A percentile compares a stretch with the other conserved stretches of the same genome.
Conservation (phyloP, 2,797 vertebrate species). For the Coregonus suidteri region DNA sequence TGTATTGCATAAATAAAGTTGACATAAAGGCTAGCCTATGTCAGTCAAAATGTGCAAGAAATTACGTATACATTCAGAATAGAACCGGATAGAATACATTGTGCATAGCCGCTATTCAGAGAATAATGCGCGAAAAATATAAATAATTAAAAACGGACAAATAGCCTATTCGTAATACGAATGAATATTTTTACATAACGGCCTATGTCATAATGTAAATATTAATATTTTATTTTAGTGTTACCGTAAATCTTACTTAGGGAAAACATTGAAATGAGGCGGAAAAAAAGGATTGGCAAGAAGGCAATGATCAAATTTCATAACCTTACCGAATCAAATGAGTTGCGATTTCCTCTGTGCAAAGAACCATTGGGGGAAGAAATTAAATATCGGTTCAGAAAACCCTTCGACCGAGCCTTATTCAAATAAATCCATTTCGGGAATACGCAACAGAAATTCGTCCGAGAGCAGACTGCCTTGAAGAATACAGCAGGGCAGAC, state of each 20-base stretch:
- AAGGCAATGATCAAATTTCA: constrained; percentile 32
- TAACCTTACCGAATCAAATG: constrained; percentile 69
- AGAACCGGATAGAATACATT: background rate
- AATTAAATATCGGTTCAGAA: constrained; percentile 39
- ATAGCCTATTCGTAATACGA: background rate
- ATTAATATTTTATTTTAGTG: background rate
- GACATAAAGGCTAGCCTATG: background rate
- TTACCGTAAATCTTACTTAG: background rate
- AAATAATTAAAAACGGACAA: background rate
- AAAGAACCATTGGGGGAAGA: constrained; percentile 53
- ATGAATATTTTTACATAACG: background rate
- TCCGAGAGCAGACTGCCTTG: constrained; percentile 8
- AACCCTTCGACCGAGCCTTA: constrained; percentile 29
- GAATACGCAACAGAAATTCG: constrained; percentile 38
- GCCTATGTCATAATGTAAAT: background rate
- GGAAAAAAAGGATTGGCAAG: constrained; percentile 17
- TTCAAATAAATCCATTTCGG: constrained; percentile 65
- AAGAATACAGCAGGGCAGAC: constrained; percentile 24
- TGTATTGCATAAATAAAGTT: background rate
- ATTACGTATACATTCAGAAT: background rate
- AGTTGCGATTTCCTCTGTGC: constrained; percentile 53
- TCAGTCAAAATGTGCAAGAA: background rate
- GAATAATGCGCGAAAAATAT: background rate
- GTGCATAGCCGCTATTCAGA: background rate
- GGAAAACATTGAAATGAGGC: constrained; percentile 12